Evolutionary conservation across 2,888 invertebrate genomes (phyloP), one percentile per base, ranked within the genome.

Genomic region (Xylota segnis): DNA sequence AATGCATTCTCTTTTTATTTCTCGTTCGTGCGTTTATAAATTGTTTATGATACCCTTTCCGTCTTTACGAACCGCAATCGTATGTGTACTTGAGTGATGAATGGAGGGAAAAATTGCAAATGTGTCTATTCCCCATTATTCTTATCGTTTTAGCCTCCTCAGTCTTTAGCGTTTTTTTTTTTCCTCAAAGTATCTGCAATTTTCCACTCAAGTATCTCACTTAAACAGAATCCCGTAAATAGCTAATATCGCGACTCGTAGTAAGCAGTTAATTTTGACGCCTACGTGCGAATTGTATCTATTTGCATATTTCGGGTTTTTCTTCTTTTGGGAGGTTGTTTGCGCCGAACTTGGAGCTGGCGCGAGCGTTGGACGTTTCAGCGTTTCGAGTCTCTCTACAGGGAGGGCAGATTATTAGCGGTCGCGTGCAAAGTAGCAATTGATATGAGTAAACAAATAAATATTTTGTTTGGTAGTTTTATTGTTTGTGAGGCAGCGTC

Each of bases 401-500:
- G 58, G 14, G 40, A 27, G 63, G 43, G 54, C 14, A 40, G 65
- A 63, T 54, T 54, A 70, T 54, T 61, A 59, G 50, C 61, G 27
- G 77, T 78, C 77, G 61, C 77, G 77, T 78, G 70, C 77, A 70
- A 70, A 65, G 50, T 61, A 50, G 18, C 56, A 70, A 61, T 70
- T 56, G 16, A 61, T 77, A 16, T 61, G 32, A 47, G 32, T 45
- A 43, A 61, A 63, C 61, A 37, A 56, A 61, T 18, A 32, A 40
- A 40, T 4, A 10, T 27, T 66, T 66, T 14, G 12, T 16, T 16
- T 63, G 23, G 32, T 50, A 18, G 37, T 50, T 29, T 52, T 68
- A n/a, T 40, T 45, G 27, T 18, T 27, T 14, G 10, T 40, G 16
- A n/a, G 50, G n/a, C 0, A 5, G 27, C 72, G 61, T 14, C 29